Conservation (phyloP, 37 sponge, comb jelly and placozoan genomes). For the Eunapius fragilis region DNA sequence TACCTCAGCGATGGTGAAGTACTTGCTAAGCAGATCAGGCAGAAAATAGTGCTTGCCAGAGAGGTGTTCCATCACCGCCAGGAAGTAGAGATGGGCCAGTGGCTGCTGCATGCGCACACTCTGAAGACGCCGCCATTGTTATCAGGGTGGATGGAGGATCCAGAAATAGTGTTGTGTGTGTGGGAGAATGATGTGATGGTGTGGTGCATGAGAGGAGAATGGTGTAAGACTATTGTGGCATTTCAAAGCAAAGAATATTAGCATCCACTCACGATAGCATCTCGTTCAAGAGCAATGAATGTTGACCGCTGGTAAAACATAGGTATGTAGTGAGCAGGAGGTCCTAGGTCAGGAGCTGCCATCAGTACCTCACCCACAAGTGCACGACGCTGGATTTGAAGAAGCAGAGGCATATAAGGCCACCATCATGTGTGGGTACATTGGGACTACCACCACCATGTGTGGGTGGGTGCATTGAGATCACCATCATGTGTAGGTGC, state of each 20-base stretch:
- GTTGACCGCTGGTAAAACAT: neutral
- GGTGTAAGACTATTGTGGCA: too few relatives aligned
- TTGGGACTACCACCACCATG: too few relatives aligned
- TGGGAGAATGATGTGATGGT: neutral
- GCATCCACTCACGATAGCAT: neutral
- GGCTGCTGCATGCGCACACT: slow-evolving; percentile 58
- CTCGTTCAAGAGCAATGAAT: neutral
- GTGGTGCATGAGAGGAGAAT: too few relatives aligned
- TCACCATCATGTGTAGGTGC: too few relatives aligned
- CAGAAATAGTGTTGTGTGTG: neutral
- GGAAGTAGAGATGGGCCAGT: slow-evolving; percentile 65
- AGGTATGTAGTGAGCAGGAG: slow-evolving; percentile 2
- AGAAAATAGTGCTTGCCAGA: neutral
- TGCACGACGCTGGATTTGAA: neutral
- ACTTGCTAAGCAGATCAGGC: neutral
- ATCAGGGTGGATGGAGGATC: neutral
- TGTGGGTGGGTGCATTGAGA: too few relatives aligned
- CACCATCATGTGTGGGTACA: too few relatives aligned
- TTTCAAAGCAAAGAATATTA: neutral
- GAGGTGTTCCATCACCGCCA: slow-evolving; percentile 55
- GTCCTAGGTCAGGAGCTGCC: neutral
- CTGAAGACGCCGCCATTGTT: neutral
- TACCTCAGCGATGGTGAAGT: neutral
- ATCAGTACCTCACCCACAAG: slow-evolving; percentile 4
- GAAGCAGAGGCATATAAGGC: neutral